A percentile compares a stretch with the other conserved stretches of the same genome.
These are phyloP conservation scores for Laspeyria flexula DNA, from an alignment of 2,888 invertebrate species.

Conservation along the genomic window DNA sequence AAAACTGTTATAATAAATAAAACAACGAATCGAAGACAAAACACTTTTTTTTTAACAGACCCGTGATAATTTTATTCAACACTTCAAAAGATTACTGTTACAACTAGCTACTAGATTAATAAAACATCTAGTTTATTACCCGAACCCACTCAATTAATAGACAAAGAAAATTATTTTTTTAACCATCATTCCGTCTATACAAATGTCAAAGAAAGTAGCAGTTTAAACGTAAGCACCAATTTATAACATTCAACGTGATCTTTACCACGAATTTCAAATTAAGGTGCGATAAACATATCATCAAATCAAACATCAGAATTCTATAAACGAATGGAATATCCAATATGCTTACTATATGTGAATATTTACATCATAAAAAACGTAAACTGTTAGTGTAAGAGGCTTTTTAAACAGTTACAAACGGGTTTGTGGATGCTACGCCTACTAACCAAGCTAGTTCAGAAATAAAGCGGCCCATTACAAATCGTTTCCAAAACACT, in stretches of 20 bases:
- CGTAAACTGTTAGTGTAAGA: constrained; percentile 21
- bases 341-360: constrained; percentile 24
- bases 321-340: constrained; percentile 34
- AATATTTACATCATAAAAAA: constrained; percentile 43
- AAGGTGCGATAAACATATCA: constrained; percentile 34
- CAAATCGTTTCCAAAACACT: constrained; percentile 73
- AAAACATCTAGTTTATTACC: constrained; percentile 2
- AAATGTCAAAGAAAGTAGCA: constrained; percentile 35
- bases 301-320: constrained; percentile 39
- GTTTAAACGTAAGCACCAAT: constrained; percentile 19
- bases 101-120: neutral
- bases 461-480: constrained; percentile 61
- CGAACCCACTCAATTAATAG: constrained; percentile 9
- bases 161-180: constrained; percentile 9
- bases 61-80: neutral
- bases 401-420: constrained; percentile 36
- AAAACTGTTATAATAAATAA: neutral
- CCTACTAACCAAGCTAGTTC: constrained; percentile 46
- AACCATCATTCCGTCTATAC: constrained; percentile 12
- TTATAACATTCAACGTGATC: constrained; percentile 38
- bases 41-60: neutral
- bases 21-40: neutral
- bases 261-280: constrained; percentile 38
- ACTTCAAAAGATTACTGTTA: constrained; percentile 9
- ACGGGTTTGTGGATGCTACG: constrained; percentile 32